Conservation (phyloP, 2,113 vertebrate genomes). For the Oreamnos americanus region DNA sequence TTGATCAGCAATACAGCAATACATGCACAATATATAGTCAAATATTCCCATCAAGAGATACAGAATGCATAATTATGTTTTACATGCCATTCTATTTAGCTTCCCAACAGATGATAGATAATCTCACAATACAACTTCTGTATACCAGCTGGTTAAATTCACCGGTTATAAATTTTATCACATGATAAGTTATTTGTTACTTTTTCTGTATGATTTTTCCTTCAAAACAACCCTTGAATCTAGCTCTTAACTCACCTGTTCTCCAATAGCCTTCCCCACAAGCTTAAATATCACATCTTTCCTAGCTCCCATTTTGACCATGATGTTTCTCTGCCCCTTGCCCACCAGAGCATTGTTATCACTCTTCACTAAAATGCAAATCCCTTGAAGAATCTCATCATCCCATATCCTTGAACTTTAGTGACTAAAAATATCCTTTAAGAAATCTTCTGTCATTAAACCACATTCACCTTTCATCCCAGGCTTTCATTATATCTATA, state of each 20-base stretch:
- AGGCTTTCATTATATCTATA: background rate
- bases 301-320: background rate
- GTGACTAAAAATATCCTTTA: background rate
- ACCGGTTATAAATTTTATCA: background rate
- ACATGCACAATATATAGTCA: background rate
- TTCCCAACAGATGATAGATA: background rate
- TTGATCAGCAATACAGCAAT: background rate
- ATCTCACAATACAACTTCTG: background rate
- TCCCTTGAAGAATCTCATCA: background rate
- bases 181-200: background rate
- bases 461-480: background rate
- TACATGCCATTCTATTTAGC: background rate
- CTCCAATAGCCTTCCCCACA: background rate
- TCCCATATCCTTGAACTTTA: background rate
- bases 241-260: background rate
- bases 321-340: background rate
- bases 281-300: background rate
- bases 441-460: background rate
- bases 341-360: background rate
- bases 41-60: background rate
- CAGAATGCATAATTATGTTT: background rate
- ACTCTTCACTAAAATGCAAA: background rate
- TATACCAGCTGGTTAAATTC: background rate
- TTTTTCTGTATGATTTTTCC: background rate
- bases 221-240: background rate